phyloP scores from a whole-genome alignment of 2,888 invertebrate genomes.

The Hirudinaria manillensis region DNA sequence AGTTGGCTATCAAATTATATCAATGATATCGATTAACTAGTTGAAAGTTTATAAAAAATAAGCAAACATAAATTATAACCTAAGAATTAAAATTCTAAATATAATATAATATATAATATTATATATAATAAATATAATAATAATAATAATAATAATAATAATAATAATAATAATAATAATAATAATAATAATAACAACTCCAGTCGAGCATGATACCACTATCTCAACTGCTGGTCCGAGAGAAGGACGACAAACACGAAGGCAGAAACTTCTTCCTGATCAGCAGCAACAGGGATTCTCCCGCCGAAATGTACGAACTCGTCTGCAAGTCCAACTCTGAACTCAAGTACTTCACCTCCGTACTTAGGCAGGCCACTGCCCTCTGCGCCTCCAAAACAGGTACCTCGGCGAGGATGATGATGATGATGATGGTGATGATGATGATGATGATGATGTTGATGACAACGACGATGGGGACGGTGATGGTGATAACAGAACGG shows the following conservation, averaged over 20 bases:
- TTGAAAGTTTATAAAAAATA: background rate
- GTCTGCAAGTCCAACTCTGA: conserved; percentile 80
- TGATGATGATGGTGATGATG: conserved; percentile 9
- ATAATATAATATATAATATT: background rate
- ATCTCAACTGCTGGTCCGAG: conserved; percentile 81
- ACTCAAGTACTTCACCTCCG: conserved; percentile 80
- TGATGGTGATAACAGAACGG: too few relatives aligned
- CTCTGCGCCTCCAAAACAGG: conserved; percentile 67
- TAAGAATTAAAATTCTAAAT: background rate
- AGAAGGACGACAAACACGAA: conserved; percentile 80
- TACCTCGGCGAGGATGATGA: conserved; percentile 30
- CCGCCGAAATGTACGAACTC: conserved; percentile 90
- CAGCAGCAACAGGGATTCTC: conserved; percentile 73
- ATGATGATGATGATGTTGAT: background rate
- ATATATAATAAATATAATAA: background rate
- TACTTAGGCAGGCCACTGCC: conserved; percentile 75
- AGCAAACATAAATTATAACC: background rate
- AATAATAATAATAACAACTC: conserved; percentile 10
- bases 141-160: background rate
- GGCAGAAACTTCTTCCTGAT: conserved; percentile 84
- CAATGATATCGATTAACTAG: too few relatives aligned
- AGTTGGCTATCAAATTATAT: too few relatives aligned
- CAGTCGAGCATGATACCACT: conserved; percentile 86
- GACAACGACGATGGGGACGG: too few relatives aligned
- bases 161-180: background rate